A percentile compares a stretch with the other conserved stretches of the same genome.
phyloP scores from a whole-genome alignment of 2,888 invertebrate genomes.

The Marronus borbonicus region DNA sequence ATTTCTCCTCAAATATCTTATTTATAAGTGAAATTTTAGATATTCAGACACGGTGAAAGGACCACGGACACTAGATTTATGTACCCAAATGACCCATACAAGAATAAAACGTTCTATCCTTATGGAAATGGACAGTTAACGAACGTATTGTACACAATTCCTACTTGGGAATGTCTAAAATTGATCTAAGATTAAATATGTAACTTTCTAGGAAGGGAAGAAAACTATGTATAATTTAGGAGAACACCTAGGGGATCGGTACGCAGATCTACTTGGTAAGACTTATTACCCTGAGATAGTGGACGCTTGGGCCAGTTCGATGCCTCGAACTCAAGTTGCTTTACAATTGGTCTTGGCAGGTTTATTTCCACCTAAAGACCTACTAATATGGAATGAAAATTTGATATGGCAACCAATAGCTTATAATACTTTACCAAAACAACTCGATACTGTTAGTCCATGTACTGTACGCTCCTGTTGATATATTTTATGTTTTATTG shows the following conservation, averaged over 20 bases:
- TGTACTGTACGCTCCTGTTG: too few species aligned
- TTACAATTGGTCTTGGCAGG: conserved; percentile 82
- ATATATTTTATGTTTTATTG: background rate
- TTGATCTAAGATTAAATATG: conserved; percentile 12
- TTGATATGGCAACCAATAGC: conserved; percentile 91
- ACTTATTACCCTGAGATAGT: conserved; percentile 77
- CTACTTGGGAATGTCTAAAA: too few species aligned
- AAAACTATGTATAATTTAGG: conserved; percentile 84
- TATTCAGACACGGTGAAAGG: conserved; percentile 83
- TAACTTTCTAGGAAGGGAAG: conserved; percentile 78
- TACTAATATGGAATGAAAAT: conserved; percentile 78
- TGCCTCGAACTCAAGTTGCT: conserved; percentile 22
- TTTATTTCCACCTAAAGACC: conserved; percentile 77
- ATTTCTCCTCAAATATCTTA: background rate
- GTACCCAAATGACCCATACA: conserved; percentile 79
- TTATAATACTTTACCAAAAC: conserved; percentile 82
- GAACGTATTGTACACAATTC: background rate
- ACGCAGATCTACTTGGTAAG: conserved; percentile 77
- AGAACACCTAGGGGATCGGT: conserved; percentile 79
- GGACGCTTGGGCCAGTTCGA: conserved; percentile 58
- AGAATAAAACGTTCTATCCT: conserved; percentile 76
- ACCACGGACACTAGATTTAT: conserved; percentile 76
- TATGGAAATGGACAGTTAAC: conserved; percentile 84
- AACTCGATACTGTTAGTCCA: conserved; percentile 15
- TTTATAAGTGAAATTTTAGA: conserved; percentile 65